Evolutionary conservation across 1,140 invertebrate genomes (phyloP).

Genomic region (Nymphalis io): DNA sequence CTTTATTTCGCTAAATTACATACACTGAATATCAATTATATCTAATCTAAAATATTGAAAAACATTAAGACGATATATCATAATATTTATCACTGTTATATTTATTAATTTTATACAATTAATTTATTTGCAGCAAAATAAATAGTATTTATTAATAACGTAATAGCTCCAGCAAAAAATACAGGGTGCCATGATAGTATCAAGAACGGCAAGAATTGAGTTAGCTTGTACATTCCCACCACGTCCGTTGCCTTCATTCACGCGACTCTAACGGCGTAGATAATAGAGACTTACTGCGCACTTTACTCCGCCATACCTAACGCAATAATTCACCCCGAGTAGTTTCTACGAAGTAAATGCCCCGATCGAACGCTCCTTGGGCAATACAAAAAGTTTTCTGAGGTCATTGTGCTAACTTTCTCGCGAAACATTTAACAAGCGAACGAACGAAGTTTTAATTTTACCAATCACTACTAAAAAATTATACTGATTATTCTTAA

Average conservation of each 20-base stretch:
- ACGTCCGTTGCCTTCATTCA: conserved; percentile 74
- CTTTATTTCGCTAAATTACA: too few relatives aligned
- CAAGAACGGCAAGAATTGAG: conserved; percentile 47
- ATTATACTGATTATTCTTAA: background rate
- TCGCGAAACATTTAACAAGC: conserved; percentile 48
- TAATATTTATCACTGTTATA: too few relatives aligned
- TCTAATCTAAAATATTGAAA: too few relatives aligned
- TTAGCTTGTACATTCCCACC: conserved; percentile 66
- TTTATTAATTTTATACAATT: too few relatives aligned
- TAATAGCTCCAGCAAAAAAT: background rate
- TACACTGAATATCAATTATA: too few relatives aligned
- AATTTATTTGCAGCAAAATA: background rate
- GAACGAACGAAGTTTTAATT: conserved; percentile 31
- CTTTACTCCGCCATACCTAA: conserved; percentile 71
- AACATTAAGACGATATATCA: too few relatives aligned
- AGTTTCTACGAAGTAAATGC: conserved; percentile 62
- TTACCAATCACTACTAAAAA: background rate
- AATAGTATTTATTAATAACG: conserved; percentile 3
- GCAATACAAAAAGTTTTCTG: conserved; percentile 23
- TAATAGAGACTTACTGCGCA: conserved; percentile 79
- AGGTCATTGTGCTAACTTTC: conserved; percentile 19
- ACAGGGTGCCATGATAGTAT: conserved; percentile 38
- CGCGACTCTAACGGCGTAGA: conserved; percentile 75
- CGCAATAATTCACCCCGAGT: conserved; percentile 67
- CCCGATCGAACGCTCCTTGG: conserved; percentile 15